Base-by-base conservation (phyloP, 2,113 vertebrate genomes). In the Stegastes partitus region DNA sequence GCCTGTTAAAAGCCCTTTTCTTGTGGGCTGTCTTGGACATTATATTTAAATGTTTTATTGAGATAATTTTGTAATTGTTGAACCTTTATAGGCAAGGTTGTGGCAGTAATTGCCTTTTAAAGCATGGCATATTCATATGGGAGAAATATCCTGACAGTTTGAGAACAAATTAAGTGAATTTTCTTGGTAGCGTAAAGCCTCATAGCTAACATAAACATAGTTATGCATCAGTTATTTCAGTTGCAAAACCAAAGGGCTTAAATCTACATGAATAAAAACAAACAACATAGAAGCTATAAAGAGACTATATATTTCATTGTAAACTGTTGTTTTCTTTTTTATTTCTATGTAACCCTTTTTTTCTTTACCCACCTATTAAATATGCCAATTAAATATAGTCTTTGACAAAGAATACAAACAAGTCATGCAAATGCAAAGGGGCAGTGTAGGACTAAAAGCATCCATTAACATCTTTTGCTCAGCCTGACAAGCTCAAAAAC, bases 401-500 rank as follows among this genome's bases (percentile, higher is more conserved):
- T 71, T 28, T 25, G 37, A 37, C 15, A 50, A 12, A 23, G 11
- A 31, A 44, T 42, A 73, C 9, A 71, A 74, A 55, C n/a, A 53
- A 58, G 19, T 53, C 23, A 23, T 45, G 25, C 18, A n/a, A 53
- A 58, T 61, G 53, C 15, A 34, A 58, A 75, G 31, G 44, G 39
- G 15, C 0, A 1, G 11, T 31, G 37, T 61, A 42, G 26, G 19
- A 34, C 34, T 76, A 34, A 77, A 74, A 70, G 51, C 65, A 31
- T 16, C 12, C 11, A 70, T 59, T 26, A 61, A 56, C 26, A 28
- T 25, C 0, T 18, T 64, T 51, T 57, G 37, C 51, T 37, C 44
- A 25, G 12, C 39, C 45, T 68, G n/a, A 55, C 18, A 39, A 31
- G 31, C 39, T 37, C 26, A 70, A 34, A 65, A 31, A 45, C 34